Evolutionary conservation across 2,888 invertebrate species (phyloP), one percentile per base, ranked within the genome.

Genomic region (Zhuqinia jingwanae): DNA sequence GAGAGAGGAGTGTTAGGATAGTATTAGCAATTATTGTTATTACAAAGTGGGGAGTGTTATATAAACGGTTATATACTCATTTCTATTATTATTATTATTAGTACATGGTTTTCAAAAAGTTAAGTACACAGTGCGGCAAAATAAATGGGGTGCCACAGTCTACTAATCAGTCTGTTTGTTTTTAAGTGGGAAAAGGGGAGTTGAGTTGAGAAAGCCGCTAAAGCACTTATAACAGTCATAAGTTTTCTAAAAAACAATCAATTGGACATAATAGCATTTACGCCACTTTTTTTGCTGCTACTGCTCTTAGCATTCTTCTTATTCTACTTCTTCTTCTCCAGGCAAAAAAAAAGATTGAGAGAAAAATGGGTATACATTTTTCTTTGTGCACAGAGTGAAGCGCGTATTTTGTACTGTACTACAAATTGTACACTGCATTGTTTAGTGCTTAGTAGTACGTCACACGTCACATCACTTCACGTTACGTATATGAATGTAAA

Each of bases 81-180:
- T n/a, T n/a, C n/a, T n/a, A n/a, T n/a, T n/a, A n/a, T n/a, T n/a
- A n/a, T n/a, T n/a, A n/a, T n/a, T n/a, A n/a, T 73, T 73, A 73
- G 25, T 73, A 50, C 27, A 50, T 22, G 50, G 50, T 30, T 50
- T 25, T 50, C 15, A 1, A n/a, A n/a, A n/a, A 47, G 50, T 73
- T 73, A 50, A 50, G 50, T 50, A 27, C 47, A 73, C 0, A 50
- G 47, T 73, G 25, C 47, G 25, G 73, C 25, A 73, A 73, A 73
- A 22, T 17, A 73, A 50, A 73, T 25, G n/a, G n/a, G n/a, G n/a
- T n/a, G n/a, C n/a, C n/a, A n/a, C n/a, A n/a, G n/a, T n/a, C n/a
- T 47, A 30, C 15, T 68, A 68, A 68, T 68, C 20, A 68, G 68
- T n/a, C n/a, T 47, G 73, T 50, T 47, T 50, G 50, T 50, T n/a